Percentiles rank a stretch among this genome's conserved stretches.
phyloP scores from a whole-genome alignment of 1,140 invertebrate genomes.

The Zaprionus lachaisei region DNA sequence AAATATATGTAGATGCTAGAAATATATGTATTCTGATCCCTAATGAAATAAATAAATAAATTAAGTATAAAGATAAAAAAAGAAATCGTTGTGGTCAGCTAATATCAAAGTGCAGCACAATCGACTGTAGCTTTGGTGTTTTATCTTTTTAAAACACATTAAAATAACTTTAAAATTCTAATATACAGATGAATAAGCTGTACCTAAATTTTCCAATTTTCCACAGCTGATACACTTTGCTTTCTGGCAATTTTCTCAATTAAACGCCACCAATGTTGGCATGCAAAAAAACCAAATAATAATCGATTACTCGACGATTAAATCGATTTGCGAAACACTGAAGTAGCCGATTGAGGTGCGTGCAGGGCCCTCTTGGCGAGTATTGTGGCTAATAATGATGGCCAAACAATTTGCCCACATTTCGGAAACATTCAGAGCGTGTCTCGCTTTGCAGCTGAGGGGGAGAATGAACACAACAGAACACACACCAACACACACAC shows the following conservation, averaged over 20 bases:
- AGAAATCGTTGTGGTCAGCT: no score
- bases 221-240: not conserved
- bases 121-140: no score
- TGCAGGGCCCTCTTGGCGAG: not conserved
- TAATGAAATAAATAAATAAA: no score
- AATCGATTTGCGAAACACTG: slow-evolving; percentile 1
- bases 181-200: no score
- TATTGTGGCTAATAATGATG: slow-evolving; percentile 48
- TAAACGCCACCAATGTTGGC: not conserved
- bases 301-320: not conserved
- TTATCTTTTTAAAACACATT: no score
- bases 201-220: no score
- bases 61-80: no score
- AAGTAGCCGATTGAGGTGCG: slow-evolving; percentile 4
- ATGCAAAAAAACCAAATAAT: not conserved
- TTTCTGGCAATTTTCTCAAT: not conserved
- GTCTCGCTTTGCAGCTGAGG: not conserved
- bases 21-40: no score
- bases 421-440: slow-evolving; percentile 21
- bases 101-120: no score
- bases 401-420: slow-evolving; percentile 54
- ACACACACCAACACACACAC: not conserved
- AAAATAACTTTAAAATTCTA: no score
- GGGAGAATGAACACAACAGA: not conserved
- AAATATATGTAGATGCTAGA: no score